phyloP scores from a whole-genome alignment of 1,140 invertebrate genomes.

The Solen grandis region DNA sequence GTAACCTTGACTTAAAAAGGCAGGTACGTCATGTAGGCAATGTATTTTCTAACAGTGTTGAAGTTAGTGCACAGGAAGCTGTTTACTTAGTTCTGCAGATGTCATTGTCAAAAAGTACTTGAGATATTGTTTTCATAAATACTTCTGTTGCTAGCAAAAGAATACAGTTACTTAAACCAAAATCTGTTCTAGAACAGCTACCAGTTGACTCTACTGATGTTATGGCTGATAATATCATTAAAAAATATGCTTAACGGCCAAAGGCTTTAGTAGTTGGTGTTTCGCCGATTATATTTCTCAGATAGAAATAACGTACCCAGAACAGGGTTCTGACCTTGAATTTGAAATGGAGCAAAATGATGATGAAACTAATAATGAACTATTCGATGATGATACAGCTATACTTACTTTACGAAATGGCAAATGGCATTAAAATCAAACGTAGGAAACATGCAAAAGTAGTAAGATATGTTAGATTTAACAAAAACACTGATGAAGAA shows the following conservation, averaged over 20 bases:
- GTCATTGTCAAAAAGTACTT: no score
- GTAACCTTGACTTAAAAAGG: no score
- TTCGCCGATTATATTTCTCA: slow-evolving; percentile 35
- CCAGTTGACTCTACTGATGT: slow-evolving; percentile 8
- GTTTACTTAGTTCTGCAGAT: slow-evolving; percentile 46
- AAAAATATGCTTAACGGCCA: slow-evolving; percentile 1
- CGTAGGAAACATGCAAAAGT: background rate
- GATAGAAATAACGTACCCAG: slow-evolving; percentile 3
- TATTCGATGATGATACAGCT: background rate
- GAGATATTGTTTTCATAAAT: slow-evolving; percentile 55
- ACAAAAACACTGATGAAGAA: no score
- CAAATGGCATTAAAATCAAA: no score
- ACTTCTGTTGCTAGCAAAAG: slow-evolving; percentile 40
- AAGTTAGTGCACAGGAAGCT: no score
- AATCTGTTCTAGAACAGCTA: background rate
- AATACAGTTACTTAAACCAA: slow-evolving; percentile 27
- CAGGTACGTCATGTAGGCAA: no score
- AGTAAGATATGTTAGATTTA: no score
- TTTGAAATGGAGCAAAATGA: background rate
- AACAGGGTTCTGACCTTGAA: background rate
- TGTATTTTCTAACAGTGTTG: no score
- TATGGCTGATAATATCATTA: slow-evolving; percentile 27
- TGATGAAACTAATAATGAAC: slow-evolving; percentile 2
- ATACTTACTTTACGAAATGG: no score
- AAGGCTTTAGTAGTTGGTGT: slow-evolving; percentile 11